Evolutionary conservation across 2,888 invertebrate species (phyloP).

Genomic region (Shargacucullia verbasci): DNA sequence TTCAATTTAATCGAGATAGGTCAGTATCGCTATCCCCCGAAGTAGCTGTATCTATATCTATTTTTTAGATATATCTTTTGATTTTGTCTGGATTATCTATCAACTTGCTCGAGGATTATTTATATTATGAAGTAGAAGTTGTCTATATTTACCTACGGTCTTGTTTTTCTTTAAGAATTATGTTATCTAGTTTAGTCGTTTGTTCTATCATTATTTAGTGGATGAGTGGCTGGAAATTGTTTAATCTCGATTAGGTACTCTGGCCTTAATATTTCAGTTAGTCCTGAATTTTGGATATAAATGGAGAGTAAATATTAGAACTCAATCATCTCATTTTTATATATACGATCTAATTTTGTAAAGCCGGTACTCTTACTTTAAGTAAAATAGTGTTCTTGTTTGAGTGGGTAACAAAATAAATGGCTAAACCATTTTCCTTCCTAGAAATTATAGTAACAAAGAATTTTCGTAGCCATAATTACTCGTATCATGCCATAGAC

Average conservation of each 20-base stretch:
- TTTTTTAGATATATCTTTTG: not conserved
- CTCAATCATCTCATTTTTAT: no score
- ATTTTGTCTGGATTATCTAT: not conserved
- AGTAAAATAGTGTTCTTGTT: no score
- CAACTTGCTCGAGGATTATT: not conserved
- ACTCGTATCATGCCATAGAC: slow-evolving; percentile 5
- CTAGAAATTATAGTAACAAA: not conserved
- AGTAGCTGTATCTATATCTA: slow-evolving; percentile 12
- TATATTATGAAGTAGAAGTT: not conserved
- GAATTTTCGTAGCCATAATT: slow-evolving; percentile 11
- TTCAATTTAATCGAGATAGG: slow-evolving; percentile 50
- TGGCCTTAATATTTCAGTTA: no score
- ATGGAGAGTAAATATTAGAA: no score
- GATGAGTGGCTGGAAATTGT: no score
- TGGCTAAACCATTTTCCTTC: not conserved
- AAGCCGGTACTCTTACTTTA: no score
- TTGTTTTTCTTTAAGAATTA: no score
- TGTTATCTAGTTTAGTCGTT: no score
- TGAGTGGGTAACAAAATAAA: not conserved
- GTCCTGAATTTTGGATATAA: no score
- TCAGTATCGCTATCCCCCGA: slow-evolving; percentile 24
- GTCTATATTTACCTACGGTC: slow-evolving; percentile 1
- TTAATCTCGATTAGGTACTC: no score
- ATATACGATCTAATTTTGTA: no score
- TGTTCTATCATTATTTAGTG: no score